A percentile compares a stretch with the other conserved stretches of the same genome.
These are phyloP conservation scores for Cephus rjabovi DNA, from an alignment of 2,888 invertebrate genomes.

Conservation along the genomic window DNA sequence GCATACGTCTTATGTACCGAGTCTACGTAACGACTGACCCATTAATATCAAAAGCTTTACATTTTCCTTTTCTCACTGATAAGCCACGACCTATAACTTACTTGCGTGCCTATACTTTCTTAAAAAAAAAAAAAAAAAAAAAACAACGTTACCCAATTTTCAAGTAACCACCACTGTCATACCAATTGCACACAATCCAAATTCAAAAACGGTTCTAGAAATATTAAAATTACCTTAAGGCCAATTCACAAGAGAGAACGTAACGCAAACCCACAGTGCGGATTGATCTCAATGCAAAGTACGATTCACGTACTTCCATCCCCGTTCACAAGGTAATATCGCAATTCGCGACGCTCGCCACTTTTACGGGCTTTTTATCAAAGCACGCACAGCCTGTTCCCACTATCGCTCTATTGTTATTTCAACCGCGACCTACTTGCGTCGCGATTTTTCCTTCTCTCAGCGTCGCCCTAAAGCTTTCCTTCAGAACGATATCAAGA, in stretches of 20 bases:
- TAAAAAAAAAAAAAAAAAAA: neutral
- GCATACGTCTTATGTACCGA: neutral
- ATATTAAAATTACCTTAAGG: neutral
- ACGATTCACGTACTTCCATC: neutral
- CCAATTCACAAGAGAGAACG: neutral
- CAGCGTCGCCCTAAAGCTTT: conserved; percentile 9
- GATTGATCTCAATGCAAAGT: neutral
- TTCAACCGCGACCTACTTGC: conserved; percentile 57
- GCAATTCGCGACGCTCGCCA: conserved; percentile 5
- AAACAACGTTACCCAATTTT: neutral
- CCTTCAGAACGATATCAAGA: neutral
- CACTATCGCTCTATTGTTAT: conserved; percentile 54
- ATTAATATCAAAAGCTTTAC: conserved; percentile 1
- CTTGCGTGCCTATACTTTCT: conserved; percentile 1
- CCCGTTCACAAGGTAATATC: neutral
- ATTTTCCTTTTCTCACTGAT: neutral
- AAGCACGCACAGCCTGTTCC: conserved; percentile 50
- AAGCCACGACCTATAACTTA: conserved; percentile 1
- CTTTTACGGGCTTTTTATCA: conserved; percentile 39
- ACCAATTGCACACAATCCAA: neutral
- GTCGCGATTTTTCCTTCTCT: conserved; percentile 46
- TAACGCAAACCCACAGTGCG: neutral
- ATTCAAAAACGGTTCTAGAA: neutral
- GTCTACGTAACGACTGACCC: conserved; percentile 2
- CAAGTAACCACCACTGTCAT: neutral